Base-by-base conservation (phyloP, 2,797 vertebrate genomes). In the Muscicapa striata region DNA sequence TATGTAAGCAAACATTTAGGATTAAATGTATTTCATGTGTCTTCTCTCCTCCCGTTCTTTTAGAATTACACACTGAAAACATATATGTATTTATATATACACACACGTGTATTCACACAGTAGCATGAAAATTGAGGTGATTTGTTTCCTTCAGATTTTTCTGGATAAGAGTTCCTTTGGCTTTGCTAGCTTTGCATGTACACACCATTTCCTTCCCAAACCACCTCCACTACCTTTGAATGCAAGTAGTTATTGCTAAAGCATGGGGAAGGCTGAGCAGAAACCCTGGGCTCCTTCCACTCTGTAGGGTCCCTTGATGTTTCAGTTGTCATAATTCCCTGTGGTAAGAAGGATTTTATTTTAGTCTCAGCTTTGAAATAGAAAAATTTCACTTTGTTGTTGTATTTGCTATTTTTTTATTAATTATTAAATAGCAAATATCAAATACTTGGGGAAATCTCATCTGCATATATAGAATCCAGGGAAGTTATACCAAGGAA, bases 81-180 rank as follows among this genome's bases (percentile, higher is more conserved):
- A 5, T 16, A 1, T 2, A 9, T 43, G 4, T 11, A 1, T 68
- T 15, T 55, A 6, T 43, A 16, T 51, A 15, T 4, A 23, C 7
- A 30, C 4, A n/a, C 2, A 45, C 2, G 17, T 13, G 6, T 10
- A 55, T 24, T 57, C 30, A 72, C 54, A 61, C 10, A 64, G 10
- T 11, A 46, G 34, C 0, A 74, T 51, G 21, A 43, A 76, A 88
- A 12, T 29, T 18, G 57, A 26, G n/a, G 29, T 23, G 14, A 38
- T 84, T 69, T 58, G n/a, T 75, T 93, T 36, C 22, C 18, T 76
- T 73, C 17, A n/a, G 2, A 7, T 36, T 75, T 62, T 75, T 59
- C 41, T 79, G 58, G 11, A 11, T 68, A 14, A 61, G 12, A 61
- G 8, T 46, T 59, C 27, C 59, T 84, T 57, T 63, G 32, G 10